These are phyloP conservation scores for Potamilus streckersoni DNA, from an alignment of 1,140 invertebrate species.

Conservation along the genomic window DNA sequence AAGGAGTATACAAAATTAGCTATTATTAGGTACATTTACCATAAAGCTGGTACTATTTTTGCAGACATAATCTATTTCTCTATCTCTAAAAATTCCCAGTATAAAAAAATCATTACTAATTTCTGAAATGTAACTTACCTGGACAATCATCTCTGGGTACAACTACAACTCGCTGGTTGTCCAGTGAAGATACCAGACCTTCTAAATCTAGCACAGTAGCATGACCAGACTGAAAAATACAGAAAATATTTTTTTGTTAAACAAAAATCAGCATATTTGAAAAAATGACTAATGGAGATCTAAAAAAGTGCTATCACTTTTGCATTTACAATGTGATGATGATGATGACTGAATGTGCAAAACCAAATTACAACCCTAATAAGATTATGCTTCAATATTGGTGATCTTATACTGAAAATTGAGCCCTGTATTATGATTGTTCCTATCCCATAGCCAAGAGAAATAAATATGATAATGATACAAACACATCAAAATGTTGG, in stretches of 20 bases:
- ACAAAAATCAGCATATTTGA: not conserved
- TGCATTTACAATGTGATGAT: too few relatives aligned
- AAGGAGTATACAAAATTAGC: too few relatives aligned
- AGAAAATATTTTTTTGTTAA: not conserved
- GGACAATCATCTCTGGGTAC: conserved; percentile 53
- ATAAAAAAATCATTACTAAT: not conserved
- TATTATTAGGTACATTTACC: too few relatives aligned
- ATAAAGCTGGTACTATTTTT: not conserved
- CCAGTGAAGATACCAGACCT: conserved; percentile 58
- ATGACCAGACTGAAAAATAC: conserved; percentile 53
- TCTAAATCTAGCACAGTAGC: conserved; percentile 60
- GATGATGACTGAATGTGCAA: too few relatives aligned
- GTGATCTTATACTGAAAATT: too few relatives aligned
- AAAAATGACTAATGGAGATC: not conserved
- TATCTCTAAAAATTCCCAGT: not conserved
- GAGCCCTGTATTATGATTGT: too few relatives aligned
- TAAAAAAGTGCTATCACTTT: too few relatives aligned
- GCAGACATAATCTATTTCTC: not conserved
- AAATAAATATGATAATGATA: too few relatives aligned
- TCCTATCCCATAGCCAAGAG: too few relatives aligned
- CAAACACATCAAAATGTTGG: too few relatives aligned
- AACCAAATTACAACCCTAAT: too few relatives aligned
- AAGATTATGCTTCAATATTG: too few relatives aligned
- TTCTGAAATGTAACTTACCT: conserved; percentile 40
- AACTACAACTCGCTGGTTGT: conserved; percentile 63